Conservation (phyloP, 1,140 invertebrate genomes). For the Andrena cerasifolii region DNA sequence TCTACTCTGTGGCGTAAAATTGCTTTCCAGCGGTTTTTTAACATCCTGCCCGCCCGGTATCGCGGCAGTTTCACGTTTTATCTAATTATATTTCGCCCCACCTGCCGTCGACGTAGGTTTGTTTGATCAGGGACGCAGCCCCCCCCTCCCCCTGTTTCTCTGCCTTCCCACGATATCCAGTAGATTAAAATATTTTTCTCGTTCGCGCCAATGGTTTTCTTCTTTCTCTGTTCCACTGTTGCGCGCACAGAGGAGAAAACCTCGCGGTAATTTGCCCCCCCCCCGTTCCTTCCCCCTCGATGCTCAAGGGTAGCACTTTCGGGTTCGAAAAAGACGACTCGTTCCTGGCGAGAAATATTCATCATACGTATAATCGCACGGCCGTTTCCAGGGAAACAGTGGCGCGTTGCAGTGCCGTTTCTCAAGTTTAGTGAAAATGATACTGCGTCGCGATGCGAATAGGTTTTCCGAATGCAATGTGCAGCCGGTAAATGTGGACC, state of each 20-base stretch:
- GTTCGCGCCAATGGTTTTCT: neutral
- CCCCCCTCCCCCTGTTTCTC: no score
- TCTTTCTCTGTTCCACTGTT: no score
- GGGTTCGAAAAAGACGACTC: conserved; percentile 14
- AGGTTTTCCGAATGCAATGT: conserved; percentile 19
- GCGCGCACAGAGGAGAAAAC: neutral
- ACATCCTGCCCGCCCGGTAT: conserved; percentile 23
- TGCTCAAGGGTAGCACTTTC: conserved; percentile 21
- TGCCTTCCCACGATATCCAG: neutral
- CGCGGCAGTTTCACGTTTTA: conserved; percentile 54
- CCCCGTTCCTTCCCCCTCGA: neutral
- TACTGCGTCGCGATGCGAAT: conserved; percentile 8
- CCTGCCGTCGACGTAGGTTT: conserved; percentile 11
- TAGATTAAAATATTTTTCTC: conserved; percentile 4
- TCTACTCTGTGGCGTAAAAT: conserved; percentile 63
- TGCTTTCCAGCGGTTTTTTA: conserved; percentile 68
- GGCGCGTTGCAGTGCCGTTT: neutral
- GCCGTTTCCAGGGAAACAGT: conserved; percentile 18
- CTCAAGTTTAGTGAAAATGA: conserved; percentile 48
- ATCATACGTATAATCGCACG: conserved; percentile 49
- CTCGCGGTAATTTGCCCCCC: neutral
- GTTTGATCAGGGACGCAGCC: neutral
- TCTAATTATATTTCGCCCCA: conserved; percentile 55
- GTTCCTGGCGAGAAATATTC: conserved; percentile 43
- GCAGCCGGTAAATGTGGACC: conserved; percentile 36